Conservation (phyloP, 1,140 invertebrate species). For the Drosophila orena region DNA sequence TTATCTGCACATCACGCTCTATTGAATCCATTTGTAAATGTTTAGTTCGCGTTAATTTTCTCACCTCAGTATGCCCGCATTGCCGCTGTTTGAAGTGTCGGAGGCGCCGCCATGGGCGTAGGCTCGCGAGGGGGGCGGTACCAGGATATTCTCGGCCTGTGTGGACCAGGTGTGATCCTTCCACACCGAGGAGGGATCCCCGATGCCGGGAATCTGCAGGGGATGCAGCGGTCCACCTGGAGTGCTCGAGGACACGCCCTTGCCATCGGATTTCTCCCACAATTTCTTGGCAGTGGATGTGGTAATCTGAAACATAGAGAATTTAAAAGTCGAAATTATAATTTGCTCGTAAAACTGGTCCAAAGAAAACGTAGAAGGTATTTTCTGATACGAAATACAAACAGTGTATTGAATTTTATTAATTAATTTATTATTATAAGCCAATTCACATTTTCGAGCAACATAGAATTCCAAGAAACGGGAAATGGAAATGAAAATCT, state of each 20-base stretch:
- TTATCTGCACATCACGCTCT: conserved; percentile 21
- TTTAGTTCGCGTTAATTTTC: conserved; percentile 4
- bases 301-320: conserved; percentile 70
- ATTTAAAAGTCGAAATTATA: conserved; percentile 10
- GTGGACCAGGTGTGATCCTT: conserved; percentile 85
- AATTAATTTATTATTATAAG: too few relatives aligned
- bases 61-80: conserved; percentile 83
- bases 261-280: conserved; percentile 84
- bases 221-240: conserved; percentile 79
- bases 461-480: neutral
- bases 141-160: conserved; percentile 81
- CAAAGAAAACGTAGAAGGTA: too few relatives aligned
- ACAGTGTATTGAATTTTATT: too few relatives aligned
- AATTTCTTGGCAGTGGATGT: conserved; percentile 84
- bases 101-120: conserved; percentile 77
- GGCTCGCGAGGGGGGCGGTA: conserved; percentile 70
- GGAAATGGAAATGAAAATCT: neutral
- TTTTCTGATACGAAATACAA: too few relatives aligned
- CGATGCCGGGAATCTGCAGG: conserved; percentile 80
- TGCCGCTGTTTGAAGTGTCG: conserved; percentile 77
- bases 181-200: conserved; percentile 82
- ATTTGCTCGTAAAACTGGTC: conserved; percentile 1
- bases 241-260: conserved; percentile 64
- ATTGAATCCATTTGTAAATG: conserved; percentile 15
- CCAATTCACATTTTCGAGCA: neutral